Percentiles rank a stretch among this genome's conserved stretches.
Conservation (phyloP, 1,140 invertebrate species). For the Tetramorium parvispinum region DNA sequence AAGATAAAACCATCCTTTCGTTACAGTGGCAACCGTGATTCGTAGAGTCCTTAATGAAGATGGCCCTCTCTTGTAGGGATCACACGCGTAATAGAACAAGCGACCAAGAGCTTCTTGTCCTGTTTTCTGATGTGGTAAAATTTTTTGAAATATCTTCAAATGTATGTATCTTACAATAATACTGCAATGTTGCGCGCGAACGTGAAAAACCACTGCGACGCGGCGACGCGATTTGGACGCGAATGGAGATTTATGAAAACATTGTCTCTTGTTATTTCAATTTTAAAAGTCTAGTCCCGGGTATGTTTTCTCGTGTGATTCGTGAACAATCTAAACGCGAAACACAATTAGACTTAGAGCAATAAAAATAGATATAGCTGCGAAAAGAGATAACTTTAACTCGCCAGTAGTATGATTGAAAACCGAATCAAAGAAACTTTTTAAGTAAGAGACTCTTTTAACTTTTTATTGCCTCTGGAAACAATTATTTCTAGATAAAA, state of each 20-base stretch:
- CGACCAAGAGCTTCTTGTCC: not conserved
- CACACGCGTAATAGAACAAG: not conserved
- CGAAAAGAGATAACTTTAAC: no score
- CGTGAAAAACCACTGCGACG: not conserved
- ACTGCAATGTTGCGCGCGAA: not conserved
- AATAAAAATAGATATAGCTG: not conserved
- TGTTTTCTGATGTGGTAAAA: not conserved
- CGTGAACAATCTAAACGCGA: not conserved
- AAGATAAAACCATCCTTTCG: not conserved
- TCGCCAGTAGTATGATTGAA: not conserved
- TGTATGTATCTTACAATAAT: not conserved
- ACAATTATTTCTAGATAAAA: not conserved
- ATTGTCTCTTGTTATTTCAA: not conserved
- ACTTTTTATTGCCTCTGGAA: not conserved
- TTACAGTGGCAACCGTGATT: not conserved
- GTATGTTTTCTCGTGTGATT: not conserved
- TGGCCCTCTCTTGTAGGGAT: not conserved
- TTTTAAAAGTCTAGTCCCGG: not conserved
- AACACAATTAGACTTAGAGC: not conserved
- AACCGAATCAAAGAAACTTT: not conserved
- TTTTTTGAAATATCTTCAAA: not conserved
- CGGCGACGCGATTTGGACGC: not conserved
- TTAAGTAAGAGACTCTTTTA: not conserved
- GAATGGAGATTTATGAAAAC: slow-evolving; percentile 29
- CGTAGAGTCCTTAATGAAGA: slow-evolving; percentile 23